Evolutionary conservation across 2,888 invertebrate genomes (phyloP).

Genomic region (Phortica magna): DNA sequence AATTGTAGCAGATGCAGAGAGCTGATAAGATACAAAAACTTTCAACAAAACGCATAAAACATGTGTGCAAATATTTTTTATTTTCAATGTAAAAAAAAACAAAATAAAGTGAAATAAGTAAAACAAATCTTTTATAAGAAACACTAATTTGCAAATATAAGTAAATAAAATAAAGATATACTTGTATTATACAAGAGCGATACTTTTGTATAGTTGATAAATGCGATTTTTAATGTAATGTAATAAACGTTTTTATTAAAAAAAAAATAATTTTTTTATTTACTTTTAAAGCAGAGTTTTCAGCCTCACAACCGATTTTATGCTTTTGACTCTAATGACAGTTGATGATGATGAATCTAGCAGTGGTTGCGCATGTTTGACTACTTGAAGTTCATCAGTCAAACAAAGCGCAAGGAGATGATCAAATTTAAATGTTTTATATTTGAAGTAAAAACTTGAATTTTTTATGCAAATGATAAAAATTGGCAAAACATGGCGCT

Average conservation of each 20-base stretch:
- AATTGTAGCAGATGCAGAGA: background rate
- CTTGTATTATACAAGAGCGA: constrained; percentile 21
- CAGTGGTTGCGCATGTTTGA: too few species aligned
- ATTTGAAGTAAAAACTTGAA: background rate
- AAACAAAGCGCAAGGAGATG: background rate
- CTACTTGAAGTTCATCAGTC: too few species aligned
- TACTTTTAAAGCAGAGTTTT: too few species aligned
- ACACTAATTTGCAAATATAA: background rate
- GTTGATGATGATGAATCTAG: too few species aligned
- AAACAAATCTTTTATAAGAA: constrained; percentile 14
- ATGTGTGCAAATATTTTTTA: background rate
- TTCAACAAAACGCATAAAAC: background rate
- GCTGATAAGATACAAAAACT: background rate
- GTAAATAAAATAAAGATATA: constrained; percentile 5
- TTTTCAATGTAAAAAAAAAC: background rate
- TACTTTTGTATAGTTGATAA: constrained; percentile 49
- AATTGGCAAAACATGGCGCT: background rate
- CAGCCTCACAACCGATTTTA: too few species aligned
- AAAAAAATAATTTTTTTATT: background rate
- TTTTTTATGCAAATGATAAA: too few species aligned
- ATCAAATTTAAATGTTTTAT: background rate
- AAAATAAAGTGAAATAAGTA: background rate
- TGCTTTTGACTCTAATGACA: too few species aligned
- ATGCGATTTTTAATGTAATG: constrained; percentile 56
- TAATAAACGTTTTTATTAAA: constrained; percentile 50